Percentiles rank a stretch among this genome's conserved stretches.
These are phyloP conservation scores for Crocidura indochinensis DNA, from an alignment of 2,797 vertebrate genomes.

Conservation along the genomic window DNA sequence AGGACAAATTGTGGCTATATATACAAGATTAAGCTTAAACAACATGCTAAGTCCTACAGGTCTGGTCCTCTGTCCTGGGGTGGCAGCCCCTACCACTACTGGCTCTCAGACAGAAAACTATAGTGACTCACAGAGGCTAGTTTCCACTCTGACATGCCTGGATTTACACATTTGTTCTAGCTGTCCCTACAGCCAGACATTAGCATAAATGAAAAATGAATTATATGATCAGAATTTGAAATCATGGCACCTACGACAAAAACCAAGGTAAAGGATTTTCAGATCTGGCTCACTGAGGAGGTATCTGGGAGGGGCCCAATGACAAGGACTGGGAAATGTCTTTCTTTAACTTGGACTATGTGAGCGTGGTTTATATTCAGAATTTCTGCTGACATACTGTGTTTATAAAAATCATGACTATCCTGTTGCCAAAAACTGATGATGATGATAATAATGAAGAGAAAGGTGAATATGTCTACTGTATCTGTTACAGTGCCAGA, in stretches of 20 bases:
- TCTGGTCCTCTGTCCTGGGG: too few species aligned
- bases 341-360: not conserved
- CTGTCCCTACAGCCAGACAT: not conserved
- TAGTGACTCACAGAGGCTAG: not conserved
- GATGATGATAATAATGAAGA: not conserved
- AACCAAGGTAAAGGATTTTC: not conserved
- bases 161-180: not conserved
- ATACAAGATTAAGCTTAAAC: not conserved
- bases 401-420: not conserved
- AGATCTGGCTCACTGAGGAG: not conserved
- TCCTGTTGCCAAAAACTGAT: constrained; percentile 31
- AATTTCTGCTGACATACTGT: constrained; percentile 19
- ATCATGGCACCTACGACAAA: not conserved
- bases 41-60: not conserved
- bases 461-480: not conserved
- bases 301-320: not conserved
- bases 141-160: not conserved
- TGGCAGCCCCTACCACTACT: not conserved
- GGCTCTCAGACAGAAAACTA: not conserved
- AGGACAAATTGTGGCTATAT: not conserved
- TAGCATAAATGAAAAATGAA: not conserved
- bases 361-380: constrained; percentile 25
- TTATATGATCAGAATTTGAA: not conserved
- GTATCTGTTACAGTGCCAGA: not conserved
- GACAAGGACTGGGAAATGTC: not conserved